These are phyloP conservation scores for Leptopterna dolabrata DNA, from an alignment of 2,888 invertebrate genomes.

Conservation along the genomic window DNA sequence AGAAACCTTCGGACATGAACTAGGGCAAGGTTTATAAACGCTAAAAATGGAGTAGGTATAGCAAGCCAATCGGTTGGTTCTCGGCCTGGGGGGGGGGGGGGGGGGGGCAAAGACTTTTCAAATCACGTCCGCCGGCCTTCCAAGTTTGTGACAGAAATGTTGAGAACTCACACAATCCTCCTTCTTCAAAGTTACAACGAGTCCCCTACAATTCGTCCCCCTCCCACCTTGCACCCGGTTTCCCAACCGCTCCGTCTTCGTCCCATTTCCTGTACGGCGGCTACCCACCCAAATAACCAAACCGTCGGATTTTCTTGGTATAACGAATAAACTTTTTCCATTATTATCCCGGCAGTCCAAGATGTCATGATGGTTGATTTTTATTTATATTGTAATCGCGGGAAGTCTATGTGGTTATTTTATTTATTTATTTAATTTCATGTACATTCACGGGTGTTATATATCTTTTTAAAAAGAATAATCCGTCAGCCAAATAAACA, in stretches of 20 bases:
- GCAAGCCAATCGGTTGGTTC: slow-evolving; percentile 26
- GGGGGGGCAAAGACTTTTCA: neutral
- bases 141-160: slow-evolving; percentile 48
- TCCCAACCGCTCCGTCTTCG: neutral
- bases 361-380: neutral
- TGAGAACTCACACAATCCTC: slow-evolving; percentile 36
- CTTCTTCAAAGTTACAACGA: slow-evolving; percentile 39
- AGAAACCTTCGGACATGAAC: neutral
- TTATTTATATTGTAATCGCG: too few relatives aligned
- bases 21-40: slow-evolving; percentile 15
- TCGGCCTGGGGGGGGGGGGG: neutral
- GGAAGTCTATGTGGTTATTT: too few relatives aligned
- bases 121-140: slow-evolving; percentile 33
- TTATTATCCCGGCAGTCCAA: neutral
- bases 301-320: neutral
- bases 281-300: neutral
- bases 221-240: neutral
- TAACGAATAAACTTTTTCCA: neutral
- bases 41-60: slow-evolving; percentile 12
- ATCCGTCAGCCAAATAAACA: too few relatives aligned
- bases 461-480: too few relatives aligned
- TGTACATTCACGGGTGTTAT: too few relatives aligned
- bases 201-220: slow-evolving; percentile 12
- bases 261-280: slow-evolving; percentile 16
- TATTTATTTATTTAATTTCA: too few relatives aligned